Evolutionary conservation across 1,140 invertebrate species (phyloP).

Genomic region (Penaeus indicus): DNA sequence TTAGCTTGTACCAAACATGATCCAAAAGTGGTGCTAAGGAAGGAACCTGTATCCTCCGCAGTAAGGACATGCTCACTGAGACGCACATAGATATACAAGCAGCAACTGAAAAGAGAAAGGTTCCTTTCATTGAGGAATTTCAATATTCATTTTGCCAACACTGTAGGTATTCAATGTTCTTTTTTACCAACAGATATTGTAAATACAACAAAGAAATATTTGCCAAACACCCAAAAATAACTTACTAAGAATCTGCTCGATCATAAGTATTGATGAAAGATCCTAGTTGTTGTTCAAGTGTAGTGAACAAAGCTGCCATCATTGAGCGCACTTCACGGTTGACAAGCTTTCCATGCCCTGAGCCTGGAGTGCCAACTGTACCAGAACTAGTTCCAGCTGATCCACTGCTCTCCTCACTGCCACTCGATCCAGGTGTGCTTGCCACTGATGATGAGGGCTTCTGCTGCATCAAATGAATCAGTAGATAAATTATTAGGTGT

Average conservation of each 20-base stretch:
- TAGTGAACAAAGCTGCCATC: constrained; percentile 89
- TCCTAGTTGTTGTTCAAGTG: constrained; percentile 87
- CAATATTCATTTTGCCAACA: no score
- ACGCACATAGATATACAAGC: constrained; percentile 66
- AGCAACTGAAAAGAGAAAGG: constrained; percentile 52
- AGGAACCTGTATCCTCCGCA: constrained; percentile 91
- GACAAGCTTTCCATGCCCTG: constrained; percentile 44
- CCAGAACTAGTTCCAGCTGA: constrained; percentile 42
- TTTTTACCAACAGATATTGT: not conserved
- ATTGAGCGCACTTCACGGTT: constrained; percentile 82
- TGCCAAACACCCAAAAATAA: not conserved
- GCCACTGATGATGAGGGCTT: constrained; percentile 58
- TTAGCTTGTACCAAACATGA: constrained; percentile 93
- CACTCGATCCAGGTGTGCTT: constrained; percentile 63
- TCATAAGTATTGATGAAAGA: constrained; percentile 88
- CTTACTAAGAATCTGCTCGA: constrained; percentile 88
- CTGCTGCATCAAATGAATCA: constrained; percentile 34
- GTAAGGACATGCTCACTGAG: constrained; percentile 91
- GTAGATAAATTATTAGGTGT: not conserved
- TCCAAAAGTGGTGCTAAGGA: constrained; percentile 90
- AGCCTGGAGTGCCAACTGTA: constrained; percentile 28
- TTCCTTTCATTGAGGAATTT: no score
- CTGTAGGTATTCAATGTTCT: no score
- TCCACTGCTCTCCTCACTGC: constrained; percentile 64
- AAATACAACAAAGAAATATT: not conserved